These are phyloP conservation scores for Podilymbus podiceps DNA, from an alignment of 2,113 vertebrate genomes.

Conservation along the genomic window DNA sequence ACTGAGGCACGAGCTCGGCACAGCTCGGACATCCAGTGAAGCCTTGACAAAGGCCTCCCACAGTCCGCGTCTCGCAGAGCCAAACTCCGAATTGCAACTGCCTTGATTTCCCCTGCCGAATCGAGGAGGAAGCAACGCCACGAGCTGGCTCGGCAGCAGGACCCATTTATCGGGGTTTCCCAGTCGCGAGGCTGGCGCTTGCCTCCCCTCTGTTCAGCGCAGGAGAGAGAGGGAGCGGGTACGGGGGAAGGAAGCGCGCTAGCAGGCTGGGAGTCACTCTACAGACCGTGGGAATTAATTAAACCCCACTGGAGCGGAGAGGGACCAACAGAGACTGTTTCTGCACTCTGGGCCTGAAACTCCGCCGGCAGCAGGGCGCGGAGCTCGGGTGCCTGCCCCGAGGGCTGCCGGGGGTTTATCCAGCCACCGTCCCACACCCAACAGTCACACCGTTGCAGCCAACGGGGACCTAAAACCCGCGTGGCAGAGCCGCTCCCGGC, in stretches of 20 bases:
- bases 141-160: neutral
- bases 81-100: neutral
- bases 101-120: neutral
- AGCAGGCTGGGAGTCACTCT: neutral
- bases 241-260: neutral
- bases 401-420: neutral
- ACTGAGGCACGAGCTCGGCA: neutral
- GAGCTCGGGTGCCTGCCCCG: neutral
- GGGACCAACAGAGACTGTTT: neutral
- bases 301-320: neutral
- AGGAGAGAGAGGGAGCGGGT: neutral
- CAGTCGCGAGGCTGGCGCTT: neutral
- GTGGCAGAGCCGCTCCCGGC: fast-evolving
- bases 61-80: neutral
- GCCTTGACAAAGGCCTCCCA: neutral
- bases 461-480: fast-evolving
- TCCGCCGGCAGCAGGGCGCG: neutral
- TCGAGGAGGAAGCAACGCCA: neutral
- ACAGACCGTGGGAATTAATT: neutral
- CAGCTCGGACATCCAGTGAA: neutral
- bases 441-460: neutral
- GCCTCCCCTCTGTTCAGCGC: neutral
- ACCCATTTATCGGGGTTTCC: neutral
- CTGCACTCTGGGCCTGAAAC: neutral
- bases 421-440: neutral